Base-by-base conservation (phyloP, 2,797 vertebrate genomes). In the Myotis daubentonii region DNA sequence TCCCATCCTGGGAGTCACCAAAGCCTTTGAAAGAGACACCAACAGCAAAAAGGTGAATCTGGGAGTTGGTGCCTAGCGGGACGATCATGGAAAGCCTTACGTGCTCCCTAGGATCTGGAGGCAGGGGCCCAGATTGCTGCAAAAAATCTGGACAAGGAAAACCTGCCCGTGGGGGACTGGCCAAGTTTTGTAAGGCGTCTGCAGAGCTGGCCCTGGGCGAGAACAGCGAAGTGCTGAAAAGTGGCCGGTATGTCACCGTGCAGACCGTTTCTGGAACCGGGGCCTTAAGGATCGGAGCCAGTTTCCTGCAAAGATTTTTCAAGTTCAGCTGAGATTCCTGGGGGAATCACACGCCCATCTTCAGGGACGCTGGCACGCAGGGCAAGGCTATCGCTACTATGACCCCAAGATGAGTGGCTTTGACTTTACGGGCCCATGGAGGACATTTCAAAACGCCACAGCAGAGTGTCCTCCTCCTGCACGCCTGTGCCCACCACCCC, bases 331-430 rank as follows among this genome's bases (percentile, higher is more conserved):
- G 89, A 74, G 99, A 99, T 6, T 99, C 99, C 92, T 99, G 99
- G 99, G 99, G 99, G 76, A 99, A 99, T 97, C 99, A 99, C 98
- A 99, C 99, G 0, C 99, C 99, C 80, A 99, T 99, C 98, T 99
- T 99, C 98, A 99, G 99, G 93, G 99, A 99, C 2, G 99, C 99
- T 5, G 99, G 99, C 94, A 97, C 99, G 98, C 99, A 99, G 47
- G 98, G 12, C 99, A 99, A 91, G 98, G 99, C 6, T 99, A 99
- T 93, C 98, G 99, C 33, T 99, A 99, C 98, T 99, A 99, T 0
- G 99, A 99, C 89, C 99, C 99, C 19, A 99, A 99, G 95, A 99
- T 99, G 0, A 99, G 99, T 22, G 99, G 99, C 86, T 99, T 99
- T 95, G 99, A 99, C 98, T 99, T 99, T 97, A 98, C 98, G 7